Evolutionary conservation across 2,888 invertebrate genomes (phyloP).

Genomic region (Scaeva pyrastri): DNA sequence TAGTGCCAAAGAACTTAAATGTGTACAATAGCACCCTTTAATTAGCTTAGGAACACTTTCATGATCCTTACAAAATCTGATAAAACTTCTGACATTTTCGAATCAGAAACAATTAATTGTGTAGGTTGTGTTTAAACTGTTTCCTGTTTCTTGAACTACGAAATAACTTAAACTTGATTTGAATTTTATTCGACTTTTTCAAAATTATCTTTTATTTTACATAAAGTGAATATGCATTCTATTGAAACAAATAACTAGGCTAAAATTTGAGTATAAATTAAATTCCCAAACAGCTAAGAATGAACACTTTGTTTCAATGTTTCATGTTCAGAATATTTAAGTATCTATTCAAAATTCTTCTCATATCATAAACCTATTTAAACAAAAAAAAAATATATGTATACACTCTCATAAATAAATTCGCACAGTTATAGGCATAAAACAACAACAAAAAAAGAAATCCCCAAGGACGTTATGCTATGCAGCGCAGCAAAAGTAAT

Average conservation of each 20-base stretch:
- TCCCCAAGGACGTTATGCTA: slow-evolving; percentile 66
- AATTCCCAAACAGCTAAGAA: not conserved
- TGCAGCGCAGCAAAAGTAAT: slow-evolving; percentile 22
- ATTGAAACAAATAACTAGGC: not conserved
- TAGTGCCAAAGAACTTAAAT: too few species aligned
- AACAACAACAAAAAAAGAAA: not conserved
- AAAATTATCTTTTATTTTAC: too few species aligned
- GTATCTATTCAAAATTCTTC: not conserved
- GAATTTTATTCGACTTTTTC: too few species aligned
- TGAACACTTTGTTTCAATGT: not conserved
- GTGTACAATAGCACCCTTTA: too few species aligned
- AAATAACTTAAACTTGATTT: too few species aligned
- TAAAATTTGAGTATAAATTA: not conserved
- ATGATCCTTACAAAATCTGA: too few species aligned
- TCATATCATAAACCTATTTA: not conserved
- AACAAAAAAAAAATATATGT: not conserved
- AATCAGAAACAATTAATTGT: too few species aligned
- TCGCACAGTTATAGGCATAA: not conserved
- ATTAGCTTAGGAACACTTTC: too few species aligned
- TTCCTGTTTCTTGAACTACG: too few species aligned
- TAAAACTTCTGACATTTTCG: too few species aligned
- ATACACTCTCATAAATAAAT: not conserved
- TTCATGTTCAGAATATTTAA: not conserved
- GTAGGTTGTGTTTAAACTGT: too few species aligned
- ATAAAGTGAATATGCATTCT: too few species aligned